phyloP scores from a whole-genome alignment of 2,888 invertebrate species.

The Eurytoma adleriae region DNA sequence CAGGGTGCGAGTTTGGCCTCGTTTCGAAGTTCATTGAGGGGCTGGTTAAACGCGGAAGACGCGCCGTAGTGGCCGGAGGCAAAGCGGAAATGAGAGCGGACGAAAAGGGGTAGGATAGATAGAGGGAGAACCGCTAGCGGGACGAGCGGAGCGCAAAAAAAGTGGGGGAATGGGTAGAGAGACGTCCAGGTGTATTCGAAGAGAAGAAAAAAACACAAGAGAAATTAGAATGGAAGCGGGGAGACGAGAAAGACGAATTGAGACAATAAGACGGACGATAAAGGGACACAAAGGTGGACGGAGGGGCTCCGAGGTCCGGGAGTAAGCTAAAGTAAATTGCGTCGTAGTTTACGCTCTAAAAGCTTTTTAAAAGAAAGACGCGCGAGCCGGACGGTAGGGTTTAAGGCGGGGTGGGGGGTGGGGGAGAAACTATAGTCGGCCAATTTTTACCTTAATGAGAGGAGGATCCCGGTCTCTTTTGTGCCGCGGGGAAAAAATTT shows the following conservation, averaged over 20 bases:
- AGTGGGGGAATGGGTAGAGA: neutral
- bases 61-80: constrained; percentile 9
- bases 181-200: too few relatives aligned
- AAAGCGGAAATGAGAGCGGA: constrained; percentile 23
- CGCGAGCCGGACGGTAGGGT: neutral
- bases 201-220: constrained; percentile 13
- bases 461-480: constrained; percentile 24
- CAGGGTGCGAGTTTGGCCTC: constrained; percentile 36
- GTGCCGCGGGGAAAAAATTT: constrained; percentile 16
- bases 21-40: constrained; percentile 33
- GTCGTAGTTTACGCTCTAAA: constrained; percentile 53
- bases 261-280: constrained; percentile 33
- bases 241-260: constrained; percentile 38
- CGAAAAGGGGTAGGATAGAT: neutral
- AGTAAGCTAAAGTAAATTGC: constrained; percentile 45
- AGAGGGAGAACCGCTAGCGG: neutral
- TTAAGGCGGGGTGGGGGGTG: neutral
- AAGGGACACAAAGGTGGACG: constrained; percentile 16
- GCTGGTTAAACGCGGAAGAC: constrained; percentile 29
- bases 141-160: neutral
- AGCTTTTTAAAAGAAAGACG: constrained; percentile 42
- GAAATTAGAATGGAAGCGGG: constrained; percentile 27
- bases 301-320: too few relatives aligned
- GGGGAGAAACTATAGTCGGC: constrained; percentile 36
- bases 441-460: constrained; percentile 54